phyloP scores from a whole-genome alignment of 2,888 invertebrate genomes.

The Caenorhabditis afra region DNA sequence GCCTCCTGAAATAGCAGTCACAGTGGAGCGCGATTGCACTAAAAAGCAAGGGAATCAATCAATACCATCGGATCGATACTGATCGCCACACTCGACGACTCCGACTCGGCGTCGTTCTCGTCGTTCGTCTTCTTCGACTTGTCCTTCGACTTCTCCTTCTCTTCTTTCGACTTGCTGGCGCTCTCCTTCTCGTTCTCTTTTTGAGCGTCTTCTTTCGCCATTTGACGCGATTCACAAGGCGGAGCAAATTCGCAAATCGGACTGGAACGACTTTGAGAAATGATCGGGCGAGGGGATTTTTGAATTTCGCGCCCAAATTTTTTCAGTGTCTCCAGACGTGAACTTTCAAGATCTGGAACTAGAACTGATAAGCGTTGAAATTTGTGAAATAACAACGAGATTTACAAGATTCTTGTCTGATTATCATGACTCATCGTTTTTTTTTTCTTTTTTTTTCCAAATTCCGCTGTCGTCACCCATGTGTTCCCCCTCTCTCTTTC shows the following conservation, averaged over 20 bases:
- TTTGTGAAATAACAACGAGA: too few species aligned
- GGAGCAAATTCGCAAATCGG: too few species aligned
- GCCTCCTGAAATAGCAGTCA: slow-evolving; percentile 60
- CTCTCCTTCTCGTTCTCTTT: slow-evolving; percentile 29
- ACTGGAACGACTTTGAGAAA: too few species aligned
- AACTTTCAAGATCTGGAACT: too few species aligned
- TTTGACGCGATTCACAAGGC: slow-evolving; percentile 9
- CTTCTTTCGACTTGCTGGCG: slow-evolving; percentile 16
- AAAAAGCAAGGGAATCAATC: not conserved
- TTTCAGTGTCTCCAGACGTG: too few species aligned
- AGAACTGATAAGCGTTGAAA: too few species aligned
- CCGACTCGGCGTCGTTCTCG: slow-evolving; percentile 41
- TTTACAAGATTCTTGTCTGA: too few species aligned
- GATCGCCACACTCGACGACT: slow-evolving; percentile 45
- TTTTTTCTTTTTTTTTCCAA: too few species aligned
- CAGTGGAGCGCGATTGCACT: too few species aligned
- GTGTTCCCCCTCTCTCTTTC: not conserved
- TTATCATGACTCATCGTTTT: too few species aligned
- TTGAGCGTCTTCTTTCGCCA: slow-evolving; percentile 30
- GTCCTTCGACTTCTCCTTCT: slow-evolving; percentile 6
- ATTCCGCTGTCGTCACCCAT: not conserved
- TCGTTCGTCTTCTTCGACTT: slow-evolving; percentile 24
- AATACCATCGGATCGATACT: slow-evolving; percentile 57
- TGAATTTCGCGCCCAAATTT: too few species aligned
- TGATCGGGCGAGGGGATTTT: too few species aligned